Evolutionary conservation across 2,113 vertebrate genomes (phyloP), one percentile per base, ranked within the genome.

Genomic region (Tetrax tetrax): DNA sequence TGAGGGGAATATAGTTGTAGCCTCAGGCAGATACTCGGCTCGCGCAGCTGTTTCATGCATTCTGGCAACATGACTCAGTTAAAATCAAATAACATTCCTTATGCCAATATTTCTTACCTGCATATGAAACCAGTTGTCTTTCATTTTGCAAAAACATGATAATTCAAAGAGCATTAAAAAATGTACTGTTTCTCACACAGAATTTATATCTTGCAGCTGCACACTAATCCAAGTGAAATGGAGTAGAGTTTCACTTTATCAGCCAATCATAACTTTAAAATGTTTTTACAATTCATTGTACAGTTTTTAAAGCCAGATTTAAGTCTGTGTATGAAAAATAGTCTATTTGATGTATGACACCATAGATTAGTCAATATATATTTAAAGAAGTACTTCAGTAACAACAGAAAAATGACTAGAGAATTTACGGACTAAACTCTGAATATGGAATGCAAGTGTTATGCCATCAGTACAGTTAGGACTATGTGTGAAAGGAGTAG

Each of bases 251-350:
- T 97, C 97, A 96, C 78, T 96, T 96, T 96, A 95, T 96, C 91
- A 96, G 96, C 97, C 97, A 97, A 97, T 97, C 97, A 97, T 96
- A 98, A 98, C 97, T 98, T 97, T 96, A 94, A 97, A 97, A 88
- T 97, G 96, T 97, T 98, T 98, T 97, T 93, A 96, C 95, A 97
- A 96, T 98, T 97, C 95, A 92, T 97, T 33, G 95, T 96, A 95
- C 87, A 97, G 95, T 95, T 98, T 96, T 96, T 97, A 96, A 97
- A 97, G 96, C 96, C 95, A 96, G 95, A 95, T 97, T 96, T 97
- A 96, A 96, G 96, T 96, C 94, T 95, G 86, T 96, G 57, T 97
- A 86, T 96, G 92, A 97, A 97, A 97, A 97, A 97, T 96, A 95
- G 91, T 95, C 93, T 94, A 93, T 93, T 89, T 97, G 96, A 97